phyloP scores from a whole-genome alignment of 2,113 vertebrate genomes.

The Poeciliopsis occidentalis region DNA sequence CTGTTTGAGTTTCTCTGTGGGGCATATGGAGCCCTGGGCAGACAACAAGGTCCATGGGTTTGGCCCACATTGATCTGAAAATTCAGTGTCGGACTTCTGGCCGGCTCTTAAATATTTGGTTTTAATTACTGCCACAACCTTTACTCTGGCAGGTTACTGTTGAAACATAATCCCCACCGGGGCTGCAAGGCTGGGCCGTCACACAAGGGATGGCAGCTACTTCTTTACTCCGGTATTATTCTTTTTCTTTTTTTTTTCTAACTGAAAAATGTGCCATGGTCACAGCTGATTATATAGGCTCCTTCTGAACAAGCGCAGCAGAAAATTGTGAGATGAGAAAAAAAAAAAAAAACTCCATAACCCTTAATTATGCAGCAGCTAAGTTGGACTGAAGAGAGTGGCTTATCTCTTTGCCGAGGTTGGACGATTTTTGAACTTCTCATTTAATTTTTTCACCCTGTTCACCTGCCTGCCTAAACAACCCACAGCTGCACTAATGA shows the following conservation, averaged over 20 bases:
- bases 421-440: constrained; percentile 66
- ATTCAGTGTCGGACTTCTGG: constrained; percentile 65
- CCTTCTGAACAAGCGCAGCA: constrained; percentile 64
- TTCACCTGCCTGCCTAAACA: constrained; percentile 68
- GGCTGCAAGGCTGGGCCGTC: constrained; percentile 61
- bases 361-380: constrained; percentile 71
- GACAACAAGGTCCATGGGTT: constrained; percentile 65
- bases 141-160: constrained; percentile 79
- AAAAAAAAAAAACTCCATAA: constrained; percentile 61
- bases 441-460: constrained; percentile 67
- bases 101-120: constrained; percentile 82
- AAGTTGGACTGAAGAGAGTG: constrained; percentile 51
- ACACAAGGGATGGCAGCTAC: constrained; percentile 61
- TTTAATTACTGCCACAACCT: constrained; percentile 84
- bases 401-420: constrained; percentile 70
- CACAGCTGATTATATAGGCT: constrained; percentile 60
- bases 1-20: constrained; percentile 75
- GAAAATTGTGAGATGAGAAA: constrained; percentile 63
- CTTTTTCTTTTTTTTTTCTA: constrained; percentile 36
- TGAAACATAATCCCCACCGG: constrained; percentile 76
- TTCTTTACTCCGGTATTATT: constrained; percentile 51
- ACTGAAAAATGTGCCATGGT: constrained; percentile 67
- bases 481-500: constrained; percentile 66
- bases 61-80: constrained; percentile 76
- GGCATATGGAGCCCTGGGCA: constrained; percentile 62